Conservation (phyloP, 1,140 invertebrate genomes). For the Dendrolimus kikuchii region DNA sequence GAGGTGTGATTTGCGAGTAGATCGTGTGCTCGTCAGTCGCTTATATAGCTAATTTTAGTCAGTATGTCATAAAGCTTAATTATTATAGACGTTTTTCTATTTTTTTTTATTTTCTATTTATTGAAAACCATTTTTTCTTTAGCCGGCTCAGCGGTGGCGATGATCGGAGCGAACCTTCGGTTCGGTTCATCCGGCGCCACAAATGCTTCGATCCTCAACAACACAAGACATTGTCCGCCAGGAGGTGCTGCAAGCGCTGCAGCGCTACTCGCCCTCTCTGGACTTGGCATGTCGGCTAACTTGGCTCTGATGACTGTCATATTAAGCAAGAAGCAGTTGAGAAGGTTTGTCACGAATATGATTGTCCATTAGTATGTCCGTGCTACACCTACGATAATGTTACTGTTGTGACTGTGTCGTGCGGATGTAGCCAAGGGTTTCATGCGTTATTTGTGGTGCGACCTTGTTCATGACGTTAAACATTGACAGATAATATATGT, state of each 20-base stretch:
- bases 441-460: no score
- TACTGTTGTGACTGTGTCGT: no score
- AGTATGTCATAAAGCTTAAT: no score
- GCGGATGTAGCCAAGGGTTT: no score
- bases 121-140: conserved; percentile 5
- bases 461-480: no score
- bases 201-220: conserved; percentile 78
- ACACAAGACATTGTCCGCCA: conserved; percentile 83
- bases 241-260: conserved; percentile 86
- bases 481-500: no score
- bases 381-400: no score
- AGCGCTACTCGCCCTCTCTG: conserved; percentile 83
- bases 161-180: conserved; percentile 84
- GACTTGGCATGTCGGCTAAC: conserved; percentile 87
- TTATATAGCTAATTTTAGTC: no score
- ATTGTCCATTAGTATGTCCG: not conserved
- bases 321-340: conserved; percentile 80
- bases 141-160: conserved; percentile 79
- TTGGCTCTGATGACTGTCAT: conserved; percentile 87
- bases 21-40: no score
- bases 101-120: not conserved
- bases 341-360: conserved; percentile 73
- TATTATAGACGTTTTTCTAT: not conserved
- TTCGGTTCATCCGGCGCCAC: conserved; percentile 78
- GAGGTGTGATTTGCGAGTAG: no score